phyloP scores from a whole-genome alignment of 2,797 vertebrate species.

The Melanogrammus aeglefinus region DNA sequence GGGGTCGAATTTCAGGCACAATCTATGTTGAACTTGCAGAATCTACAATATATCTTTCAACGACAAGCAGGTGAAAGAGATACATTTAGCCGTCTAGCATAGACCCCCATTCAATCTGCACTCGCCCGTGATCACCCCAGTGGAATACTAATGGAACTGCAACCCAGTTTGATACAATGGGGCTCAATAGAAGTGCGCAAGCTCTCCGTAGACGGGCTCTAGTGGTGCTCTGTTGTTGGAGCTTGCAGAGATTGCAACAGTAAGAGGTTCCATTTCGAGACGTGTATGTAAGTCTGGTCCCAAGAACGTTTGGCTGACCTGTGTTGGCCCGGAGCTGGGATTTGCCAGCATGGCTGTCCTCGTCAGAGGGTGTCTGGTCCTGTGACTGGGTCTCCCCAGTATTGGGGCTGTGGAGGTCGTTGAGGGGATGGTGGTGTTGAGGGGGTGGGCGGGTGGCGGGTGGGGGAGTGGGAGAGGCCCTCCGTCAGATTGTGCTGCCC shows the following conservation, averaged over 20 bases:
- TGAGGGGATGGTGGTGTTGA: constrained; percentile 61
- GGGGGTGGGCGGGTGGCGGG: constrained; percentile 71
- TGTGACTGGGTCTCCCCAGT: constrained; percentile 54
- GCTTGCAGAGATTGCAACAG: too few species aligned
- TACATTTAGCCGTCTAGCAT: too few species aligned
- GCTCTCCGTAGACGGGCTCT: too few species aligned
- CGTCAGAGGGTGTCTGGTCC: constrained; percentile 5
- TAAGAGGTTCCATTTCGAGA: neutral
- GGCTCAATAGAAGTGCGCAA: too few species aligned
- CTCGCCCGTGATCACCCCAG: too few species aligned
- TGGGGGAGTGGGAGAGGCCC: constrained; percentile 77
- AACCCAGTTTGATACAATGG: too few species aligned
- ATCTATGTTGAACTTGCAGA: too few species aligned
- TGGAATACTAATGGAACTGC: too few species aligned
- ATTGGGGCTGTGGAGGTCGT: constrained; percentile 29
- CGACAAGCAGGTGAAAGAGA: too few species aligned
- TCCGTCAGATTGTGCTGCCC: constrained; percentile 57
- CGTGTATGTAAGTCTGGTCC: neutral
- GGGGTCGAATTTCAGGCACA: neutral
- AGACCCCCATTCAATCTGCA: too few species aligned
- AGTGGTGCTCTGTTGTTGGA: neutral
- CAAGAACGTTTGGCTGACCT: constrained; percentile 56
- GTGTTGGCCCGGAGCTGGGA: constrained; percentile 72
- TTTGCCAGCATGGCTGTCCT: constrained; percentile 13
- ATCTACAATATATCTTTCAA: too few species aligned